These are phyloP conservation scores for Camponotus floridanus DNA, from an alignment of 1,140 invertebrate genomes.

Conservation along the genomic window DNA sequence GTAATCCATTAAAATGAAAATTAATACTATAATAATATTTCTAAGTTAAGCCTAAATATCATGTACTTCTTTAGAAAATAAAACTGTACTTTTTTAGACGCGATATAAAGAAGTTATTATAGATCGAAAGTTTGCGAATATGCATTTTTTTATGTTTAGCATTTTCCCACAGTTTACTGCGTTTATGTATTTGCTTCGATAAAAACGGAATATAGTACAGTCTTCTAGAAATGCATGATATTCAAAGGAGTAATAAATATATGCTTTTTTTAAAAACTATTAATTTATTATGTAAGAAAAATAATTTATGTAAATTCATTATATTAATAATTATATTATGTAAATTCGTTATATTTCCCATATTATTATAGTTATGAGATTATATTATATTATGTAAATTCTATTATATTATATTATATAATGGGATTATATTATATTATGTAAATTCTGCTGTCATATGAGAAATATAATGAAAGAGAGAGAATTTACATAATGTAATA, in stretches of 20 bases:
- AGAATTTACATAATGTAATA: no score
- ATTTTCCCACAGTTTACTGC: not conserved
- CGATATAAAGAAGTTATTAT: not conserved
- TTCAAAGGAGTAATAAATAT: not conserved
- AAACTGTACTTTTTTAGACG: not conserved
- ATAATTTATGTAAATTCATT: constrained; percentile 10
- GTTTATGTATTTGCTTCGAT: not conserved
- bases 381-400: no score
- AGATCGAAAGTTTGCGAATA: not conserved
- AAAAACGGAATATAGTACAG: not conserved
- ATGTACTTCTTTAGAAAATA: not conserved
- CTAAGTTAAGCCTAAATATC: not conserved
- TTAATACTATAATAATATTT: not conserved
- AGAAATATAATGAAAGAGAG: no score
- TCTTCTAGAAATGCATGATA: not conserved
- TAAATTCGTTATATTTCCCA: not conserved
- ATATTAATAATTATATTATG: not conserved
- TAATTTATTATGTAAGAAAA: constrained; percentile 17
- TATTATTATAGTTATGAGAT: no score
- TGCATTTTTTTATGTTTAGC: not conserved
- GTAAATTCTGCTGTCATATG: no score
- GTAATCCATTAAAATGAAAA: not conserved
- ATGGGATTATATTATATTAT: no score
- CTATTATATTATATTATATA: no score
- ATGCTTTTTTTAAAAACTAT: not conserved